Evolutionary conservation across 2,888 invertebrate species (phyloP), one percentile per base, ranked within the genome.

Genomic region (Pristionchus mayeri): DNA sequence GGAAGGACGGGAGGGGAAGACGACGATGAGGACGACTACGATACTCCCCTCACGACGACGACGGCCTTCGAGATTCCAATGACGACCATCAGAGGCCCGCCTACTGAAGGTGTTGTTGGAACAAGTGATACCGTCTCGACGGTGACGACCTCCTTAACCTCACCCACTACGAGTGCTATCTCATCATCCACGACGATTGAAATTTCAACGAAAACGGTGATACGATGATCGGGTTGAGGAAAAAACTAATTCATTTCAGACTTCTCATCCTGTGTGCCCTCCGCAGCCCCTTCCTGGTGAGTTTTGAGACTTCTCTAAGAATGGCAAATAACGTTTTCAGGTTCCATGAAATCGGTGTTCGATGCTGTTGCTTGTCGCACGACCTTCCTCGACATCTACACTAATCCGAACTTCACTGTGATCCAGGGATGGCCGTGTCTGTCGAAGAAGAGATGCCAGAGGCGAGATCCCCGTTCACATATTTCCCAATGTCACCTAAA

Each of bases 401-500:
- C 7, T 3, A 75, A 44, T 27, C 2, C 75, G 1, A 7, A 3
- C 16, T 75, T 75, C 24, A 75, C 75, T 11, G 75, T 75, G 0
- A 75, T 75, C 44, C 75, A 75, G 48, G 75, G 75, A n/a, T 75
- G 24, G 24, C 75, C 75, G 44, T 75, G 75, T 24, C 40, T 44
- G 9, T 63, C 63, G 16, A 63, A 0, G 4, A 63, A 63, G 34
- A 13, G 63, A 63, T 63, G 63, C 63, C 30, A 63, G 21, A 63
- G 63, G 63, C n/a, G n/a, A n/a, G n/a, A n/a, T n/a, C n/a, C n/a
- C n/a, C n/a, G n/a, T 63, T 44, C 44, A 9, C 30, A 76, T 34
- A 27, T 30, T 27, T n/a, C n/a, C n/a, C n/a, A n/a, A n/a, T n/a
- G n/a, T n/a, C n/a, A n/a, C n/a, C n/a, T n/a, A n/a, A n/a, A n/a